These are phyloP conservation scores for Corythornis madagascariensis DNA, from an alignment of 2,113 vertebrate species.

Conservation along the genomic window DNA sequence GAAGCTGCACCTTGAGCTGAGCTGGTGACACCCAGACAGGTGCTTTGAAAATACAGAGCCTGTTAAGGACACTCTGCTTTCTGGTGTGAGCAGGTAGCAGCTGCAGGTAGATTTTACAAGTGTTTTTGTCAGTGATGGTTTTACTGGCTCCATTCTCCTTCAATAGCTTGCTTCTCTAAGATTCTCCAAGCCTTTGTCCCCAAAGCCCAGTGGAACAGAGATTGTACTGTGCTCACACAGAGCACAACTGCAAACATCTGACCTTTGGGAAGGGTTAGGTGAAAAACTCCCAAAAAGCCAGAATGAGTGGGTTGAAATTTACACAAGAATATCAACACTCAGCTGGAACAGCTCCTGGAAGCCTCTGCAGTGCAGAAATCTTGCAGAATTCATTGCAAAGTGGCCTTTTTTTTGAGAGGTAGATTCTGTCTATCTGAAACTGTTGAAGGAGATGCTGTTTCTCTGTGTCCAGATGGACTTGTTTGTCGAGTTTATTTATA, in stretches of 20 bases:
- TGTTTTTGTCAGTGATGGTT: accelerated
- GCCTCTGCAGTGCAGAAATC: not conserved
- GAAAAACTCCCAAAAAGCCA: not conserved
- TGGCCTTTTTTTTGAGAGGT: not conserved
- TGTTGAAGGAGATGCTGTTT: not conserved
- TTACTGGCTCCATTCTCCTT: not conserved
- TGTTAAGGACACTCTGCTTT: accelerated
- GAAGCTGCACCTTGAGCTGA: slow-evolving; percentile 56
- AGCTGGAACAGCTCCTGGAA: not conserved
- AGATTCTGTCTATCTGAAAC: not conserved
- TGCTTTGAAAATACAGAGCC: not conserved
- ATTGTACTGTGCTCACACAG: accelerated
- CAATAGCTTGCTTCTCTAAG: not conserved
- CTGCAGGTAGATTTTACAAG: not conserved
- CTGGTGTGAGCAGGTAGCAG: not conserved
- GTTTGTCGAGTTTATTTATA: not conserved
- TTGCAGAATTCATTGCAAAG: not conserved
- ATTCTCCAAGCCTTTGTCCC: not conserved
- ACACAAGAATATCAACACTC: not conserved
- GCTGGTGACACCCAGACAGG: not conserved
- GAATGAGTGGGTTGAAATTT: not conserved
- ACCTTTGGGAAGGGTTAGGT: not conserved
- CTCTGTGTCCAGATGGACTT: not conserved
- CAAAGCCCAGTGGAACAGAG: not conserved
- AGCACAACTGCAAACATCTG: not conserved